phyloP scores from a whole-genome alignment of 2,888 invertebrate species.

The Thyatira batis region DNA sequence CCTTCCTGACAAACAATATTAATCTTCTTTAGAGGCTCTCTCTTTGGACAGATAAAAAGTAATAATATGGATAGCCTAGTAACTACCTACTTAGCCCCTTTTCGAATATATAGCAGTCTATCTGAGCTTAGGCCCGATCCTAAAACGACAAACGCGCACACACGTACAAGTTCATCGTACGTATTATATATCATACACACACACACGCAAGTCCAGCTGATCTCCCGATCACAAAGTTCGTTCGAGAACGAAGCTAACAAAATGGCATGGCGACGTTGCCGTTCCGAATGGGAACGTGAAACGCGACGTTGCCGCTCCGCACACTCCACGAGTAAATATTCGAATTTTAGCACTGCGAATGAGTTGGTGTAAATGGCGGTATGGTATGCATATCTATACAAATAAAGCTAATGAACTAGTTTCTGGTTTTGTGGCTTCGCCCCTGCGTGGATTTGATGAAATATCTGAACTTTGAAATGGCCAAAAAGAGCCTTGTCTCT shows the following conservation, averaged over 20 bases:
- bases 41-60: too few species aligned
- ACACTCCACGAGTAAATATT: slow-evolving; percentile 50
- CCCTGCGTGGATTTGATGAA: background rate
- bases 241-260: slow-evolving; percentile 41
- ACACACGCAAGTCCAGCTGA: slow-evolving; percentile 38
- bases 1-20: too few species aligned
- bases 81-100: background rate
- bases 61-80: too few species aligned
- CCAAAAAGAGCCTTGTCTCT: too few species aligned
- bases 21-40: too few species aligned
- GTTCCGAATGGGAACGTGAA: slow-evolving; percentile 22
- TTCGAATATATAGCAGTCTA: background rate
- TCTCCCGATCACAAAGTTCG: slow-evolving; percentile 15
- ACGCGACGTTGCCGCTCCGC: slow-evolving; percentile 51
- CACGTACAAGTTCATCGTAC: background rate
- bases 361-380: slow-evolving; percentile 40
- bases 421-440: background rate
- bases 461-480: too few species aligned
- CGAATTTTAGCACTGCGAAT: slow-evolving; percentile 61
- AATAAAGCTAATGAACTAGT: slow-evolving; percentile 6
- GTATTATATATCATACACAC: slow-evolving; percentile 12
- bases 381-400: slow-evolving; percentile 9
- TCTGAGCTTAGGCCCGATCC: background rate
- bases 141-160: background rate
- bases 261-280: slow-evolving; percentile 50